Evolutionary conservation across 2,797 vertebrate genomes (phyloP).

Genomic region (Mastacembelus armatus): DNA sequence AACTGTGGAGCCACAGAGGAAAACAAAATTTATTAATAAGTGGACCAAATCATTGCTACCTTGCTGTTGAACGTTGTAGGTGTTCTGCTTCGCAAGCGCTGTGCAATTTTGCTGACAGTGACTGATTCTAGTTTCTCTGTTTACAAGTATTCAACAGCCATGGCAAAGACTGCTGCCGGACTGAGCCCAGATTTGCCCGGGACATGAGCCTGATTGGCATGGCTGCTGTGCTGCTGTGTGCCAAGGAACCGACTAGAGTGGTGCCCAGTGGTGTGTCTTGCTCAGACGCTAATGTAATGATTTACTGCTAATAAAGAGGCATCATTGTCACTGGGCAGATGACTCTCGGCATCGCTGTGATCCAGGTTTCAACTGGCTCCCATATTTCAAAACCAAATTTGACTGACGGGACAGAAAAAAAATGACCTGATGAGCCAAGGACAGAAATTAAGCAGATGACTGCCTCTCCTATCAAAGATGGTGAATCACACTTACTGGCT

Average conservation of each 20-base stretch:
- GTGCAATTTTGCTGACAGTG: slow-evolving; percentile 24
- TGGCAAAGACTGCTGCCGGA: slow-evolving; percentile 58
- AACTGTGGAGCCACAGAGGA: slow-evolving; percentile 42
- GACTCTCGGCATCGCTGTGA: slow-evolving; percentile 6
- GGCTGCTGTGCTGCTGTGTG: slow-evolving; percentile 36
- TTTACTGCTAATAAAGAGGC: slow-evolving; percentile 72
- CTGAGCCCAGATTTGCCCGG: slow-evolving; percentile 69
- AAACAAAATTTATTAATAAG: slow-evolving; percentile 58
- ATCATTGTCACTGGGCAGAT: slow-evolving; percentile 64
- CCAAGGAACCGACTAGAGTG: slow-evolving; percentile 61
- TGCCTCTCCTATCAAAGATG: slow-evolving; percentile 50
- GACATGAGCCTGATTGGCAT: slow-evolving; percentile 68
- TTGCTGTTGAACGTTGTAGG: slow-evolving; percentile 46
- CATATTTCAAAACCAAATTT: slow-evolving; percentile 58
- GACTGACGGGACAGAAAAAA: slow-evolving; percentile 52
- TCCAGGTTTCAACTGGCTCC: slow-evolving; percentile 55
- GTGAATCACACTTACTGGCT: slow-evolving; percentile 53
- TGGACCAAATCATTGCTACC: slow-evolving; percentile 49
- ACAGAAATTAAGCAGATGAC: slow-evolving; percentile 63
- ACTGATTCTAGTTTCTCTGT: slow-evolving; percentile 48
- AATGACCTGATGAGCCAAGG: slow-evolving; percentile 48
- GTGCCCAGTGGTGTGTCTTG: slow-evolving; percentile 60
- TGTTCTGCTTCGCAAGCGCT: slow-evolving; percentile 55
- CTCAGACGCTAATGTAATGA: slow-evolving; percentile 70
- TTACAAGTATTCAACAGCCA: slow-evolving; percentile 53